Evolutionary conservation across 2,888 invertebrate species (phyloP), one percentile per base, ranked within the genome.

Genomic region (Habroteleia sp.): DNA sequence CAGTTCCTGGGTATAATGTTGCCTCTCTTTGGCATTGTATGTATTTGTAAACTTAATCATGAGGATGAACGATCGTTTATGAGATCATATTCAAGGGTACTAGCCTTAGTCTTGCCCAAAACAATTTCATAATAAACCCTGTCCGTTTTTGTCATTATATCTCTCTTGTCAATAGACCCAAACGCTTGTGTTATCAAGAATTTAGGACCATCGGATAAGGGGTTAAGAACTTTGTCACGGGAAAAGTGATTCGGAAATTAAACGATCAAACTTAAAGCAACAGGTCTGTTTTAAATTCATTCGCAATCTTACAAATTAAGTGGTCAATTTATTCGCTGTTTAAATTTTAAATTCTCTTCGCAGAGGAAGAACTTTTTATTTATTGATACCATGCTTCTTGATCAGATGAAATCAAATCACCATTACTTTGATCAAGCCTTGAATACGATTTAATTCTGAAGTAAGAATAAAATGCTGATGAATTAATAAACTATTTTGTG

Each of bases 241-340:
- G 25, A 35, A 44, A 44, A 42, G 25, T 13, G 16, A 35, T 44
- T 33, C 6, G 13, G 14, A 37, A 39, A 62, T 29, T 23, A 31
- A 16, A 14, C 46, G 66, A 56, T 52, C 35, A 31, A 52, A 37
- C 29, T 54, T 7, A 33, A 33, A 37, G 54, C 54, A 66, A 66
- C 66, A 66, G 66, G 54, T 66, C 46, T 23, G 11, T 46, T 46
- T 56, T 20, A 66, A 66, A 66, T 66, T 66, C 56, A 56, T 56
- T 66, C 46, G 46, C 29, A 20, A 39, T 46, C 46, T 52, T 56
- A 31, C 37, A 46, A 54, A 66, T 27, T 17, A 66, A 54, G 27
- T 33, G 44, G 52, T 66, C 44, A 66, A 46, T 56, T 44, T 35
- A 37, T 56, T 46, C 44, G 37, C 17, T 35, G 37, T 29, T 54